Evolutionary conservation across 1,140 invertebrate genomes (phyloP).

Genomic region (Euborellia annulipes): DNA sequence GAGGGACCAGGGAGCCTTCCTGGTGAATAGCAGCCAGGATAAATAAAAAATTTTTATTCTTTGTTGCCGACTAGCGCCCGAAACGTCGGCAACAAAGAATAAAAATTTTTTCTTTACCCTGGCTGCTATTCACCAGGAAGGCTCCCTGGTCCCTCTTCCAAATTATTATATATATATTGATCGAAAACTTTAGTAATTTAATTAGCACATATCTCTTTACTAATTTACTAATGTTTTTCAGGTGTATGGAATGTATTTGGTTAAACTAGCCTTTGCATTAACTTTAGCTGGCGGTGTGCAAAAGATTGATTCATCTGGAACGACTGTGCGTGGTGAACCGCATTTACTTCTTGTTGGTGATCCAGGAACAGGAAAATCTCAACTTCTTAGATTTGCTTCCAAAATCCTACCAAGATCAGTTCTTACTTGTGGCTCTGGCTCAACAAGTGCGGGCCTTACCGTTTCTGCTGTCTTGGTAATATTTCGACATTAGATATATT

Average conservation of each 20-base stretch:
- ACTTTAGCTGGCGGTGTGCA: constrained; percentile 53
- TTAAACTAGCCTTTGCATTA: constrained; percentile 68
- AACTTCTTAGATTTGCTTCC: constrained; percentile 62
- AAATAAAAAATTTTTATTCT: no score
- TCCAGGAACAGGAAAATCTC: constrained; percentile 82
- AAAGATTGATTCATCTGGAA: constrained; percentile 35
- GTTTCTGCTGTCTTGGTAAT: constrained; percentile 70
- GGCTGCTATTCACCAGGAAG: no score
- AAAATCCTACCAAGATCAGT: constrained; percentile 61
- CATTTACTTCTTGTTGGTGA: constrained; percentile 82
- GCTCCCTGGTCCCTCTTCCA: no score
- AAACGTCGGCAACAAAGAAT: no score
- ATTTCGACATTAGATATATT: no score
- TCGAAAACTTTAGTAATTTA: no score
- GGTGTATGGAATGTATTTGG: constrained; percentile 73
- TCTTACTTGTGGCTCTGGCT: constrained; percentile 71
- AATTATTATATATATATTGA: no score
- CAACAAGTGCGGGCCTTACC: constrained; percentile 76
- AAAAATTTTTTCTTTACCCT: no score
- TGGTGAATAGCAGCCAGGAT: no score
- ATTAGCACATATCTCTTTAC: no score
- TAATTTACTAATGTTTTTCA: constrained; percentile 35
- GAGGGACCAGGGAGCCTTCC: no score
- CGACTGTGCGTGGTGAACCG: constrained; percentile 51
- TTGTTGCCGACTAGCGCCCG: no score